Base-by-base conservation (phyloP, 2,797 vertebrate species). In the Arctocebus calabarensis region DNA sequence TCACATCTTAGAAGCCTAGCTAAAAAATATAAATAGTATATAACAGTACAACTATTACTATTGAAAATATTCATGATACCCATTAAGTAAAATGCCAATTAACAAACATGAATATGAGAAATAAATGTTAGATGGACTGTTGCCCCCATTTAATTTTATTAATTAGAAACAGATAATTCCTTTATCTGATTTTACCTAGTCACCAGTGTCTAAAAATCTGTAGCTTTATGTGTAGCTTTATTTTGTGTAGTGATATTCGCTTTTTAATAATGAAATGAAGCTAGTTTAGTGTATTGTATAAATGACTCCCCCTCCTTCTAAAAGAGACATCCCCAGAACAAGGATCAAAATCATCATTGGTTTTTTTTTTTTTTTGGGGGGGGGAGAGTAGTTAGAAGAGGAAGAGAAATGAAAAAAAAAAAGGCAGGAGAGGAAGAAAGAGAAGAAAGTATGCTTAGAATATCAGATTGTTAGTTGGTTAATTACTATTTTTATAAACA, bases 91-190 rank as follows among this genome's bases (percentile, higher is more conserved):
- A 88, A 97, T 95, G 90, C 68, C 97, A 97, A 98, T 97, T 92
- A 97, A 95, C 75, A 84, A 95, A 94, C 9, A 96, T 87, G 71
- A 97, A 94, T 66, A 93, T 40, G 95, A 96, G 88, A 97, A 98
- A 95, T 93, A 97, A 97, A 97, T 94, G 95, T 94, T 84, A 92
- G 94, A 96, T 98, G 96, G 97, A 97, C 68, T 97, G 66, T 57
- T 97, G 97, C 97, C 96, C 97, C 94, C 78, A 96, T 96, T 97
- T 95, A 84, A 45, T 96, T 96, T 97, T 96, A 97, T 96, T 98
- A 98, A 98, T 98, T 96, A 97, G 96, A 97, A 97, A 93, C 90
- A 97, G 97, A 91, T 55, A 59, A 94, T 68, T 79, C 32, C 87
- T 73, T 94, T 96, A 86, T 86, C 43, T 96, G 48, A 12, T 92